phyloP scores from a whole-genome alignment of 2,113 vertebrate genomes.

The Gavialis gangeticus region DNA sequence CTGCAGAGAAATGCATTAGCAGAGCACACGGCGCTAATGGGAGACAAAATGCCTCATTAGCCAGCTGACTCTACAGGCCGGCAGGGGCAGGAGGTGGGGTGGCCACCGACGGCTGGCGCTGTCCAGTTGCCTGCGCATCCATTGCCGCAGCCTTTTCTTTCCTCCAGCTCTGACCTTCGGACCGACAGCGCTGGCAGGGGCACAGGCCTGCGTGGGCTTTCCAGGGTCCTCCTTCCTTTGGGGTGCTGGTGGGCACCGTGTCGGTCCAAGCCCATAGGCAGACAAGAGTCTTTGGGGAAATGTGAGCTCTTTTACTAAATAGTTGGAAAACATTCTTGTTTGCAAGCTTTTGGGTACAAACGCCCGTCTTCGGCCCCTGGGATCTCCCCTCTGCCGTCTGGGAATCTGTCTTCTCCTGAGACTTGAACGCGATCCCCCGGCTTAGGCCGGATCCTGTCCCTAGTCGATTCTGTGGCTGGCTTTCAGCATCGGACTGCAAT shows the following conservation, averaged over 20 bases:
- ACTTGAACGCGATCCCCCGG: background rate
- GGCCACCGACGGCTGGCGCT: rapidly evolving
- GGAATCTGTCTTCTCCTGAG: background rate
- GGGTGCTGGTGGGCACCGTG: too few relatives aligned
- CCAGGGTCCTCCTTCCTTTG: too few relatives aligned
- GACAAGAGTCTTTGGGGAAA: too few relatives aligned
- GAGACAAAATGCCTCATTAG: slow-evolving; percentile 78
- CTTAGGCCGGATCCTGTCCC: background rate
- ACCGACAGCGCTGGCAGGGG: too few relatives aligned
- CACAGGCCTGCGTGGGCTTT: too few relatives aligned
- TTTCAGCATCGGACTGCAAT: background rate
- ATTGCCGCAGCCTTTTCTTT: rapidly evolving
- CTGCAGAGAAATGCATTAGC: slow-evolving; percentile 79
- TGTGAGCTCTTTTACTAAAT: too few relatives aligned
- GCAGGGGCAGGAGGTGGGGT: rapidly evolving
- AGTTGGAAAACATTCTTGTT: too few relatives aligned
- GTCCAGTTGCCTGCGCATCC: background rate
- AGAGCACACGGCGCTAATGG: slow-evolving; percentile 86
- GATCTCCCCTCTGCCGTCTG: background rate
- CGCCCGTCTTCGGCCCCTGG: background rate
- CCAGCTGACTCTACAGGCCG: slow-evolving; percentile 16
- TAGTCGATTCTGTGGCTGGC: background rate
- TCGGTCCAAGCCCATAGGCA: too few relatives aligned
- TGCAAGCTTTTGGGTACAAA: background rate
- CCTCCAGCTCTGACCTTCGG: background rate